Base-by-base conservation (phyloP, 1,140 invertebrate species). In the Trichogramma pretiosum region DNA sequence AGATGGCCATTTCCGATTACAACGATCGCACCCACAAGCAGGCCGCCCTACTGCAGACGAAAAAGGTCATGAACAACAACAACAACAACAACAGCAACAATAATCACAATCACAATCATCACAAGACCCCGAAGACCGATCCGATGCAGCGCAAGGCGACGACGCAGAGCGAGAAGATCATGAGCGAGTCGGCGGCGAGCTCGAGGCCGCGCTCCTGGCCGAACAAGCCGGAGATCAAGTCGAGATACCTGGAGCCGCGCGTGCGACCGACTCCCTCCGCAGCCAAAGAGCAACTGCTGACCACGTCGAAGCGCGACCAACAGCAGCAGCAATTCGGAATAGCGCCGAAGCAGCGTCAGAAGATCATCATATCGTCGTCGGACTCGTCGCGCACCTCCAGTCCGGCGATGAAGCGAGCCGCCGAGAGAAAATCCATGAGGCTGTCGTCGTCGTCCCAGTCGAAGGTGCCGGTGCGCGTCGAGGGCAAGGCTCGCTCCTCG, bases 331-430 rank as follows among this genome's bases (percentile, higher is more conserved):
- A 54, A 62, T 47, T 40, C 50, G 59, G 21, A n/a, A n/a, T n/a
- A n/a, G n/a, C n/a, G n/a, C n/a, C n/a, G n/a, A 60, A 65, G 47
- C 62, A 61, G 56, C 55, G 63, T 39, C 58, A 61, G 50, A 57
- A 72, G 59, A 63, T 69, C 60, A 73, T 72, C 59, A 74, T 74
- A 53, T 80, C 70, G 50, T 80, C 73, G 13, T 81, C 68, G 26
- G 78, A 76, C 60, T 82, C 81, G 0, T 79, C 78, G 3, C 62
- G 81, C 36, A 81, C 78, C 36, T 82, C 80, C 1, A 82, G 80
- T 60, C 82, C 82, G 10, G 80, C 80, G 1, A 74, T 79, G 56
- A 76, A 76, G 40, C 72, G 77, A 36, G 70, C 63, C 41, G 56
- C 63, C 11, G 62, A 69, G n/a, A 65, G 68, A 19, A 66, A 65